These are phyloP conservation scores for Motacilla alba DNA, from an alignment of 2,113 vertebrate species.

Conservation along the genomic window DNA sequence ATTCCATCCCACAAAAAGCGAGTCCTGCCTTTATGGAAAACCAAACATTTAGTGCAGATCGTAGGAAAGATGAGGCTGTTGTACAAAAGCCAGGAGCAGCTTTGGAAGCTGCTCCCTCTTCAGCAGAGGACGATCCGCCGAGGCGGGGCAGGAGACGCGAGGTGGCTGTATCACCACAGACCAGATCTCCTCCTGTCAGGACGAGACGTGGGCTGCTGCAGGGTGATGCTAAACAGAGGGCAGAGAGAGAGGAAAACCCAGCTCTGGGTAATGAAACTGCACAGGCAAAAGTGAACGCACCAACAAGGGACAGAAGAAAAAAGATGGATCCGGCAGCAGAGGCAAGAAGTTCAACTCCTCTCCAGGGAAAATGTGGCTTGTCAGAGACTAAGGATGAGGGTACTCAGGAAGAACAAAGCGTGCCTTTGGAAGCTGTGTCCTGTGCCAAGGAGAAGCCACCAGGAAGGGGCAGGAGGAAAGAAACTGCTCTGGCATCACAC, in stretches of 20 bases:
- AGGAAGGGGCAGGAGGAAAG: slow-evolving; percentile 10
- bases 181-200: not conserved
- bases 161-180: not conserved
- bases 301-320: not conserved
- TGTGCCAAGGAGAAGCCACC: not conserved
- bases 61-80: not conserved
- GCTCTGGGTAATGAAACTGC: not conserved
- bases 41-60: not conserved
- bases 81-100: not conserved
- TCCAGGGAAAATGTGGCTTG: not conserved
- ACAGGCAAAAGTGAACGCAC: not conserved
- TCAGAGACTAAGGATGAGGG: not conserved
- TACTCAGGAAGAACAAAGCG: not conserved
- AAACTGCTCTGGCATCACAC: not conserved
- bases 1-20: not conserved
- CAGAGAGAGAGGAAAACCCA: not conserved
- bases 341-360: not conserved
- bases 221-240: not conserved
- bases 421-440: not conserved
- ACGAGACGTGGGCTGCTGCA: not conserved
- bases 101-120: not conserved
- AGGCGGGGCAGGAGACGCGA: not conserved
- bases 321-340: not conserved
- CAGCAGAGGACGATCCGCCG: not conserved
- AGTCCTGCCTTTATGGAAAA: not conserved